Conservation (phyloP, 2,113 vertebrate genomes). For the Thamnaconus septentrionalis region DNA sequence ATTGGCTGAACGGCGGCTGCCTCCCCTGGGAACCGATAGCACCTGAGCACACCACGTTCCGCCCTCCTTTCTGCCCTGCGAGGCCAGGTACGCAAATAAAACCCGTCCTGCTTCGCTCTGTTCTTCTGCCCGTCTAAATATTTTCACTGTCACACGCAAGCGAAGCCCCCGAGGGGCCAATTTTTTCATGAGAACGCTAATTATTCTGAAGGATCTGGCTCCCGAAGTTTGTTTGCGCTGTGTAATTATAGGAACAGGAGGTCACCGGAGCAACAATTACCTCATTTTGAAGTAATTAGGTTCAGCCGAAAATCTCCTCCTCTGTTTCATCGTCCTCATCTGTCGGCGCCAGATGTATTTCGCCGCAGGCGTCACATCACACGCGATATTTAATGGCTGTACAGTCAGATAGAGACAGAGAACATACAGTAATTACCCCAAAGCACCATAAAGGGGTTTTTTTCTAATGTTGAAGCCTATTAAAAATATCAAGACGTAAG, state of each 20-base stretch:
- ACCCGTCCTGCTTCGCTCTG: no score
- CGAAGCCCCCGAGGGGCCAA: not conserved
- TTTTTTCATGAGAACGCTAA: slow-evolving; percentile 25
- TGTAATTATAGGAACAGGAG: slow-evolving; percentile 55
- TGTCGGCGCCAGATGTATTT: slow-evolving; percentile 26
- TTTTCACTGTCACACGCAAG: not conserved
- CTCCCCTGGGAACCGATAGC: slow-evolving; percentile 76
- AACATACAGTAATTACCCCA: no score
- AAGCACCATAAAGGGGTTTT: no score
- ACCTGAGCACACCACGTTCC: slow-evolving; percentile 56
- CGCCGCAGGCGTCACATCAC: not conserved
- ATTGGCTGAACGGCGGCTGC: slow-evolving; percentile 76
- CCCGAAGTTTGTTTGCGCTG: slow-evolving; percentile 51
- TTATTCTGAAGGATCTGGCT: slow-evolving; percentile 23
- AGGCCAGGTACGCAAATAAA: slow-evolving; percentile 65
- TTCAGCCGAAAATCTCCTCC: slow-evolving; percentile 4
- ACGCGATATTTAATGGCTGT: slow-evolving; percentile 7
- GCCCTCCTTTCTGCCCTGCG: slow-evolving; percentile 77
- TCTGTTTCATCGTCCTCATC: not conserved
- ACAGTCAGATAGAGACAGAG: not conserved
- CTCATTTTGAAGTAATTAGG: slow-evolving; percentile 52
- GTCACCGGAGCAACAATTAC: slow-evolving; percentile 54
- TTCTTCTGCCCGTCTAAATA: not conserved
- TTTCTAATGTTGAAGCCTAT: no score
- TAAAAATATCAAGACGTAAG: no score